Conservation (phyloP, 2,113 vertebrate genomes). For the Zosterops hypoxanthus region DNA sequence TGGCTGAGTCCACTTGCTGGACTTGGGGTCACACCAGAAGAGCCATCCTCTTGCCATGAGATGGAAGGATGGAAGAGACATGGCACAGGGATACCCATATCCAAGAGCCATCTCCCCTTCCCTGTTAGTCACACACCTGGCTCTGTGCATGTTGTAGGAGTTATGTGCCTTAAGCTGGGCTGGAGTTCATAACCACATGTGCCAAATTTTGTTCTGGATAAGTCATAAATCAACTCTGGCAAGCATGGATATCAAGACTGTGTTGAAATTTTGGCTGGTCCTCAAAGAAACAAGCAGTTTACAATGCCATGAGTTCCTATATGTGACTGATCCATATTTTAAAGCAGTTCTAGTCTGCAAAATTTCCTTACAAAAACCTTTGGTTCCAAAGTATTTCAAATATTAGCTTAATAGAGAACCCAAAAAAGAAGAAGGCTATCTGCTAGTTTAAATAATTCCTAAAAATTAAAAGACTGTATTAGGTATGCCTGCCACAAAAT, state of each 20-base stretch:
- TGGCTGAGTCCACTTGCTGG: not conserved
- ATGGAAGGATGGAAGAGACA: not conserved
- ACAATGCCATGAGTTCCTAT: not conserved
- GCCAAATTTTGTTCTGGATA: not conserved
- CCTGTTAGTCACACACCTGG: not conserved
- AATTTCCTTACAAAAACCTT: not conserved
- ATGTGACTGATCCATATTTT: not conserved
- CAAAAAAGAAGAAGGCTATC: not conserved
- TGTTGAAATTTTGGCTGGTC: not conserved
- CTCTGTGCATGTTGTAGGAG: not conserved
- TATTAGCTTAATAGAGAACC: not conserved
- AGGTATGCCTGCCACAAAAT: conserved; percentile 18
- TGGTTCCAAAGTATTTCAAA: not conserved
- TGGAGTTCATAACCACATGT: not conserved
- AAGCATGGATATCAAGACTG: rapidly evolving
- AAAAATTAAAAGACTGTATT: not conserved
- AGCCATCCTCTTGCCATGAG: not conserved
- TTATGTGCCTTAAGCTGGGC: not conserved
- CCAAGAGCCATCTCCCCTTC: not conserved
- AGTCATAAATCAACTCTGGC: not conserved
- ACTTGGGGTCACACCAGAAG: not conserved
- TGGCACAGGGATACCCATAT: not conserved
- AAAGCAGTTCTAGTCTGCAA: not conserved
- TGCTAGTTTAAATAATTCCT: not conserved
- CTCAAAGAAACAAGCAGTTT: not conserved